These are phyloP conservation scores for Psophia crepitans DNA, from an alignment of 2,113 vertebrate genomes.

Conservation along the genomic window DNA sequence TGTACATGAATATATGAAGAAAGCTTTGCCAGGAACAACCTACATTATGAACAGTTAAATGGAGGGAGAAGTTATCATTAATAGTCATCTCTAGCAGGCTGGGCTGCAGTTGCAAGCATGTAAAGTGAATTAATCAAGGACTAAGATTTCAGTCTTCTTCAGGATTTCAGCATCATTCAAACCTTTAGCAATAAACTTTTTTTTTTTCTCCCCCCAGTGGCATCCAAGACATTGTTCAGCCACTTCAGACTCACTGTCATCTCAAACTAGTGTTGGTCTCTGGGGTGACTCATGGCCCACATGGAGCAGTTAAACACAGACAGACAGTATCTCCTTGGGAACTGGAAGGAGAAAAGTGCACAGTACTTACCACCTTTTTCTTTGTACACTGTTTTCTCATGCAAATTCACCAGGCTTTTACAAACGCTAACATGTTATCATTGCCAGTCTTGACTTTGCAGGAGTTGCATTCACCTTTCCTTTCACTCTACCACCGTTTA, in stretches of 20 bases:
- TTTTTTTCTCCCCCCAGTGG: not conserved
- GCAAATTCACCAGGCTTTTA: not conserved
- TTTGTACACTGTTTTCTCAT: not conserved
- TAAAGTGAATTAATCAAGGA: not conserved
- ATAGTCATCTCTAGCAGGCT: not conserved
- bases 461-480: not conserved
- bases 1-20: not conserved
- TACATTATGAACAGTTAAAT: not conserved
- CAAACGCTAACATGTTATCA: not conserved
- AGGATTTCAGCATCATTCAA: not conserved
- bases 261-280: rapidly evolving
- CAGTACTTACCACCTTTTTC: not conserved
- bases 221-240: not conserved
- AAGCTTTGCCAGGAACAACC: not conserved
- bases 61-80: not conserved
- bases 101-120: not conserved
- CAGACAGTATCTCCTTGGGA: not conserved
- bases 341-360: not conserved
- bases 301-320: not conserved
- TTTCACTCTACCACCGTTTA: not conserved
- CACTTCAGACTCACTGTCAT: not conserved
- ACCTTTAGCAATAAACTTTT: not conserved
- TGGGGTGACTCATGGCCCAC: not conserved
- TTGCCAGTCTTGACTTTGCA: not conserved
- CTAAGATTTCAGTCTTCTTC: not conserved